Conservation (phyloP, 2,888 invertebrate genomes). For the Panorpa germanica region DNA sequence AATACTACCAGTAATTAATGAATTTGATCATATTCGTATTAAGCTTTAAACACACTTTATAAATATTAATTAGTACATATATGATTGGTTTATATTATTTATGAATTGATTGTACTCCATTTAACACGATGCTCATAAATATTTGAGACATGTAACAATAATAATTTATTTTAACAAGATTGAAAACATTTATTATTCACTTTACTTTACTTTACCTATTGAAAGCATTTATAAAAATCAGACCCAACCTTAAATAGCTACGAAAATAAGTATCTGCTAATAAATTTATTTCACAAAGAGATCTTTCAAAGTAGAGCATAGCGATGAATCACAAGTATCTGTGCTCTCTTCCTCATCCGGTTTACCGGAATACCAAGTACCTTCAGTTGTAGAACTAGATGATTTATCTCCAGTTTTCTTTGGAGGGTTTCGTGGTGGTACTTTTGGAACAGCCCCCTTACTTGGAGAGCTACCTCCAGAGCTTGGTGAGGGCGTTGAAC, state of each 20-base stretch:
- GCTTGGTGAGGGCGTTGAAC: constrained; percentile 19
- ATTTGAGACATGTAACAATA: background rate
- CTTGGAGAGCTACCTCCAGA: constrained; percentile 22
- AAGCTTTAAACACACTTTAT: constrained; percentile 4
- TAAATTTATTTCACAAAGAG: constrained; percentile 71
- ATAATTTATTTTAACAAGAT: constrained; percentile 1
- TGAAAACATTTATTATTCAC: constrained; percentile 1
- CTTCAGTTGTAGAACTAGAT: constrained; percentile 20
- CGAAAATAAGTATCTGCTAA: no score
- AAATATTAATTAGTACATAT: constrained; percentile 4
- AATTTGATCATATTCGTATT: constrained; percentile 4
- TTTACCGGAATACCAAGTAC: constrained; percentile 37
- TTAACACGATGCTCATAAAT: background rate
- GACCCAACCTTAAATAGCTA: constrained; percentile 3
- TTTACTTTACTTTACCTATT: background rate
- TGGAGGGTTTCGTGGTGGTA: constrained; percentile 17
- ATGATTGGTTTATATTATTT: constrained; percentile 4
- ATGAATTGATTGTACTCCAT: constrained; percentile 1
- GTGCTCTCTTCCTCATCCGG: constrained; percentile 45
- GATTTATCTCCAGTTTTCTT: constrained; percentile 18
- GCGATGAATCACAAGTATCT: constrained; percentile 59
- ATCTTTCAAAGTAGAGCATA: constrained; percentile 71
- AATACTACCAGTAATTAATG: constrained; percentile 3
- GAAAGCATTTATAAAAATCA: no score
- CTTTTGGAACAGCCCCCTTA: constrained; percentile 26